Conservation (phyloP, 2,888 invertebrate species). For the Elegia similella region DNA sequence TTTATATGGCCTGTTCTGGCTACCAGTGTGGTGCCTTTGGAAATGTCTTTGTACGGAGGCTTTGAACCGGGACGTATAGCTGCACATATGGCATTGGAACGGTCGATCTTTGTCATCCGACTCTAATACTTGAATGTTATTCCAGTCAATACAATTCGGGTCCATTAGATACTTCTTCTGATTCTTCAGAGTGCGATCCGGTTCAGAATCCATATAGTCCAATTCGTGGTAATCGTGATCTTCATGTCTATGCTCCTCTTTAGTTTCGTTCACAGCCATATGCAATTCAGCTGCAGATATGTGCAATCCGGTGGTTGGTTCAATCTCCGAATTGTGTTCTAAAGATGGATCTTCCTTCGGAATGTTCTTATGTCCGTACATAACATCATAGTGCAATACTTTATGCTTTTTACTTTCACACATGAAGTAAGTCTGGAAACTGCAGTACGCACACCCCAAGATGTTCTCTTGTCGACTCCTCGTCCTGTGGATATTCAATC, state of each 20-base stretch:
- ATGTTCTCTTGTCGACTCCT: constrained; percentile 40
- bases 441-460: constrained; percentile 48
- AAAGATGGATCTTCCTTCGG: background rate
- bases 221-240: background rate
- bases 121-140: constrained; percentile 53
- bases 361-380: constrained; percentile 17
- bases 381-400: constrained; percentile 28
- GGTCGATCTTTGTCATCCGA: constrained; percentile 45
- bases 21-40: constrained; percentile 57
- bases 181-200: constrained; percentile 1
- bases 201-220: background rate
- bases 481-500: constrained; percentile 53
- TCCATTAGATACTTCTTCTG: constrained; percentile 40
- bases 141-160: constrained; percentile 48
- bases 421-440: constrained; percentile 47
- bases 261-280: too few species aligned
- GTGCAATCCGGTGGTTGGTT: background rate
- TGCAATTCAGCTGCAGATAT: background rate
- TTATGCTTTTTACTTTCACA: constrained; percentile 59
- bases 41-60: constrained; percentile 62
- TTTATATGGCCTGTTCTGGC: constrained; percentile 50
- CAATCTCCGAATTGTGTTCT: background rate
- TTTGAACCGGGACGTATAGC: constrained; percentile 55
- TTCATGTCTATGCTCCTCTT: background rate
- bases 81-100: constrained; percentile 54